Conservation (phyloP, 2,113 vertebrate species). For the Smithornis capensis region DNA sequence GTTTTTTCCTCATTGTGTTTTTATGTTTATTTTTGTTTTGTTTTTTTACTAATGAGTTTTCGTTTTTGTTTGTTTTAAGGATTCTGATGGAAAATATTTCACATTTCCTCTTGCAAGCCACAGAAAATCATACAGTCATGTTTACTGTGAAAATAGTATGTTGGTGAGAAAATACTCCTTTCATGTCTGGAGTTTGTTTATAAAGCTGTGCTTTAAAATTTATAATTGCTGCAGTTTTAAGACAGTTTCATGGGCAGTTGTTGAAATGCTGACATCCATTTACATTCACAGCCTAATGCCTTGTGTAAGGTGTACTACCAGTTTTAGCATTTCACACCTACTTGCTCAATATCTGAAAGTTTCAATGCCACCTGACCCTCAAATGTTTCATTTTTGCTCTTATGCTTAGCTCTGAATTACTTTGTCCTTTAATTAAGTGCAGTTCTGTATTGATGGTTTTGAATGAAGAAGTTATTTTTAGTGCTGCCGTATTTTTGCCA, state of each 20-base stretch:
- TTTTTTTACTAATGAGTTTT: not conserved
- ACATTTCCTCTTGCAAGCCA: constrained; percentile 87
- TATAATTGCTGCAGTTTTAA: not conserved
- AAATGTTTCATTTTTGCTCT: not conserved
- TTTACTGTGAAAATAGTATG: constrained; percentile 90
- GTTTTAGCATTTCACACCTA: not conserved
- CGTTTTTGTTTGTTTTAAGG: constrained; percentile 65
- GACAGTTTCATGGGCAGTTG: not conserved
- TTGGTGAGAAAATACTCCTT: constrained; percentile 81
- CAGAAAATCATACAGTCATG: constrained; percentile 86
- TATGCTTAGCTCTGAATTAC: not conserved
- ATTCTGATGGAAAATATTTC: constrained; percentile 87
- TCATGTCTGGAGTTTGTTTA: not conserved
- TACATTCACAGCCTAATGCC: not conserved
- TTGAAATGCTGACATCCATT: not conserved
- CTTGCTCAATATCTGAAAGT: not conserved
- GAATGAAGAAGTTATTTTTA: not conserved
- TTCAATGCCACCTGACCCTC: not conserved
- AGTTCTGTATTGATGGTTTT: not conserved
- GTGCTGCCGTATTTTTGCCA: not conserved
- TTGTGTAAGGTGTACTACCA: not conserved
- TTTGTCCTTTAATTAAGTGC: not conserved
- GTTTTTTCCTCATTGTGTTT: not conserved
- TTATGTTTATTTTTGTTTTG: not conserved
- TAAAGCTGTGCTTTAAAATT: not conserved